These are phyloP conservation scores for Aviceda subcristata DNA, from an alignment of 2,113 vertebrate genomes.

Conservation along the genomic window DNA sequence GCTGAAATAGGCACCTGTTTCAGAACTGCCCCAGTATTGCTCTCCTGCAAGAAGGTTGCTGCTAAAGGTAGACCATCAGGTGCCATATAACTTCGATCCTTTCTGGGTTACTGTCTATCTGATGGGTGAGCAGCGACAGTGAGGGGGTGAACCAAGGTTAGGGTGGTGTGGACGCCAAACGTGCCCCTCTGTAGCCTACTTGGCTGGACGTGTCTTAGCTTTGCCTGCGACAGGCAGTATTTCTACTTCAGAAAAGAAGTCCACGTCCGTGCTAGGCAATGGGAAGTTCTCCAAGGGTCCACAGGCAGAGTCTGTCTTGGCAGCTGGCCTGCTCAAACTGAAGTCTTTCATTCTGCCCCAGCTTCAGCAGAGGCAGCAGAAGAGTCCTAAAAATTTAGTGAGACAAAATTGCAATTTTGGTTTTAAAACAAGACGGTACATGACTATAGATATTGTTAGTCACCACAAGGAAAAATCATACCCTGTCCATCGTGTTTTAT, in stretches of 20 bases:
- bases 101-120: no score
- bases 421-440: not conserved
- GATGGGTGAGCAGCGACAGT: not conserved
- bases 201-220: not conserved
- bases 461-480: not conserved
- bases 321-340: not conserved
- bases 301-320: not conserved
- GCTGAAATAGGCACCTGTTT: not conserved
- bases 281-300: not conserved
- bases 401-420: not conserved
- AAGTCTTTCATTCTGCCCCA: not conserved
- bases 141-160: not conserved
- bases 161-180: not conserved
- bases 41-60: not conserved
- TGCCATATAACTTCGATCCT: not conserved
- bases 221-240: not conserved
- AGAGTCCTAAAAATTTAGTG: not conserved
- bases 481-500: not conserved
- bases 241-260: no score
- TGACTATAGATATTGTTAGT: not conserved
- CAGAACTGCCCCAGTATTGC: no score
- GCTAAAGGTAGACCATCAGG: not conserved
- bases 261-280: rapidly evolving
- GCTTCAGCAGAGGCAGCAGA: no score
- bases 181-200: not conserved